Base-by-base conservation (phyloP, 2,113 vertebrate species). In the Emydura subglobosa region DNA sequence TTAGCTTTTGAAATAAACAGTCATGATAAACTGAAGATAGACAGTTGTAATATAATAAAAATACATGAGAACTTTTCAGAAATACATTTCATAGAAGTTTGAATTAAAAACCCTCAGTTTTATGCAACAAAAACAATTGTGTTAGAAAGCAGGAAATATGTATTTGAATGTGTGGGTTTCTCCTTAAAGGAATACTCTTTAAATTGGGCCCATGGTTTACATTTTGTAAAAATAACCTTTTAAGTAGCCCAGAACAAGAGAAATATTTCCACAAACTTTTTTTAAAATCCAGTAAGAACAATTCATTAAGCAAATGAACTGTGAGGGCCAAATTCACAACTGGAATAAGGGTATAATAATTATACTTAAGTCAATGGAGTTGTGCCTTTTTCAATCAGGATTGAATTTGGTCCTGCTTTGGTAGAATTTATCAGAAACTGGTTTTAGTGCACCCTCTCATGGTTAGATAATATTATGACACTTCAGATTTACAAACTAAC, bases 401-500 rank as follows among this genome's bases (percentile, higher is more conserved):
- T 31, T 47, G 7, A 12, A 78, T 44, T 31, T 19, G 59, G 5
- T 24, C 74, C 5, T 0, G 16, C 47, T 44, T 6, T 3, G 1
- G 8, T 13, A 5, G 1, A 2, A 4, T 50, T 93, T 50, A 6
- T 78, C 57, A 24, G 47, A 96, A 47, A 3, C 47, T 50, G 21
- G 91, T 95, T 49, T 5, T 90, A 91, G 88, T 94, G 90, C 97
- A 31, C 98, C 98, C 97, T 94, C 97, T 98, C 5, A 85, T 96
- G 98, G 94, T 34, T 79, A 85, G 27, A 79, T 68, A 27, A 19
- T 22, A 53, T 82, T 31, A 90, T 79, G 79, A 89, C 91, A 65
- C 0, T 2, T 7, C 5, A 34, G 14, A 85, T 22, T 54, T 25
- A 31, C 31, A 44, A 14, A 49, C 72, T 14, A 12, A 57, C 4